These are phyloP conservation scores for Valencia hispanica DNA, from an alignment of 2,797 vertebrate species.

Conservation along the genomic window DNA sequence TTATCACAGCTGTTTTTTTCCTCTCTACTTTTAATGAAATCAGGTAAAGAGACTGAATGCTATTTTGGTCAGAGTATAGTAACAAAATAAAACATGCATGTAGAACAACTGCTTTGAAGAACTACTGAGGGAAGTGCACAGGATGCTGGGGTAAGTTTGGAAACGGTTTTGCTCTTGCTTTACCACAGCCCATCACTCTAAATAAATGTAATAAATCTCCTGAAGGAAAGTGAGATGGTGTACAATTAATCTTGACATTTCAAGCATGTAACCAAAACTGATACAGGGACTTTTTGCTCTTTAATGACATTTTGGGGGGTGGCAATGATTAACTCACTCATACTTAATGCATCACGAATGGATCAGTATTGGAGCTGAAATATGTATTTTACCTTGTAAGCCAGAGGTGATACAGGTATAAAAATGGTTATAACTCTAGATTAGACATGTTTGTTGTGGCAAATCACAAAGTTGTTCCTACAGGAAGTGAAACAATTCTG, in stretches of 20 bases:
- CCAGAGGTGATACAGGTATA: background rate
- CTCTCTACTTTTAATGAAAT: conserved; percentile 35
- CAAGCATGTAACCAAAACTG: conserved; percentile 1
- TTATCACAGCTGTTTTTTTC: conserved; percentile 39
- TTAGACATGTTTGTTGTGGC: background rate
- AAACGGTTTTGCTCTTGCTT: background rate
- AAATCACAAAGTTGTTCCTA: background rate
- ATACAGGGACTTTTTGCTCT: background rate
- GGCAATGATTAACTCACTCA: background rate
- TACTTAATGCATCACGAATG: background rate
- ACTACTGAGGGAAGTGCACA: conserved; percentile 3
- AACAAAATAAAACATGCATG: conserved; percentile 16
- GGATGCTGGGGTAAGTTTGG: background rate
- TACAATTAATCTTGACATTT: conserved; percentile 2
- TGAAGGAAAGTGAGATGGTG: background rate
- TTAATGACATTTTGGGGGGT: background rate
- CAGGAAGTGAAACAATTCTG: background rate
- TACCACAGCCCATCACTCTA: background rate
- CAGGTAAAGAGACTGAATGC: conserved; percentile 18
- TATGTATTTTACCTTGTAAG: background rate
- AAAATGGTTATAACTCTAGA: background rate
- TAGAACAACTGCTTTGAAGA: conserved; percentile 20
- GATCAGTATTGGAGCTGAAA: background rate
- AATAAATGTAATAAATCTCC: conserved; percentile 1
- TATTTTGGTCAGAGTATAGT: conserved; percentile 40